Evolutionary conservation across 2,888 invertebrate species (phyloP).

Genomic region (Chymomyza procnemis): DNA sequence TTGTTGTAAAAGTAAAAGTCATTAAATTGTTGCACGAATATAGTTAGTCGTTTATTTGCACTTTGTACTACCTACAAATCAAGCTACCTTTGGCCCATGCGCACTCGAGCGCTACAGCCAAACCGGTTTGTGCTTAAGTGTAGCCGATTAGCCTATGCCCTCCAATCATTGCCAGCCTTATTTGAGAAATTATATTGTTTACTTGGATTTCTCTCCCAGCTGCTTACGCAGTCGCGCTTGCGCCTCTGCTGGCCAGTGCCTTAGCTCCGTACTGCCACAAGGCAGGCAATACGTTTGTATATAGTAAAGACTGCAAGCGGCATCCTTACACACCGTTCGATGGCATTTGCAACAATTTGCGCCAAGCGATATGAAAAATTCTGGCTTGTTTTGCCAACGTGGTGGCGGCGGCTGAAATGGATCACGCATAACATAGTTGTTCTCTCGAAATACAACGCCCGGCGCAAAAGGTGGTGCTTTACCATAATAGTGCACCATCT

Average conservation of each 20-base stretch:
- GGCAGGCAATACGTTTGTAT: conserved; percentile 84
- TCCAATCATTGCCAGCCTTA: background rate
- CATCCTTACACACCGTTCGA: conserved; percentile 85
- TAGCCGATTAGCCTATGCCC: background rate
- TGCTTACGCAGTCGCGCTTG: conserved; percentile 81
- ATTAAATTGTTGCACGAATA: background rate
- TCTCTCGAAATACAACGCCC: conserved; percentile 83
- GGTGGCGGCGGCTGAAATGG: conserved; percentile 85
- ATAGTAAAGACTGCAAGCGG: conserved; percentile 89
- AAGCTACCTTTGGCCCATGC: background rate
- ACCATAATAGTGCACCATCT: conserved; percentile 88
- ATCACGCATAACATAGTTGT: conserved; percentile 90
- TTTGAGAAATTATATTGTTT: background rate
- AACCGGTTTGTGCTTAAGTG: background rate
- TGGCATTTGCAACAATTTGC: conserved; percentile 86
- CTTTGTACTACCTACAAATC: background rate
- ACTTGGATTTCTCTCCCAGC: conserved; percentile 30
- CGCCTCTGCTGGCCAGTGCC: conserved; percentile 85
- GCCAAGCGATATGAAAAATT: conserved; percentile 86
- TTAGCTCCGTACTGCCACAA: conserved; percentile 83
- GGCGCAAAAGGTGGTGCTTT: conserved; percentile 86
- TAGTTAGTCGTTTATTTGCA: background rate
- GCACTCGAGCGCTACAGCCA: background rate
- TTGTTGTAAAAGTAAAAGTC: background rate
- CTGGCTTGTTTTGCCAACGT: conserved; percentile 81